phyloP scores from a whole-genome alignment of 1,140 invertebrate genomes.

The Atta texana region DNA sequence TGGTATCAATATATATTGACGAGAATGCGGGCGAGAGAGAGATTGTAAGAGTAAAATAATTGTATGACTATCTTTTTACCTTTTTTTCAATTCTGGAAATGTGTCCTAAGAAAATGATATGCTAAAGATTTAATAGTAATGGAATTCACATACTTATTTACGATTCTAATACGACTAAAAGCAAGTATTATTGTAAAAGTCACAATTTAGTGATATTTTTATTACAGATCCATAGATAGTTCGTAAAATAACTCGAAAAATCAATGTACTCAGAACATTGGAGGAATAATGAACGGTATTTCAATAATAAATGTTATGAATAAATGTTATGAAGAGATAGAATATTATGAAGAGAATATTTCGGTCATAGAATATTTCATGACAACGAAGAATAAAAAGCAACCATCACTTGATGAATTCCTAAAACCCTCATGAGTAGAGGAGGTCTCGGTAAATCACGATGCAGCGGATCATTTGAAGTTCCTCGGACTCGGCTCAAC shows the following conservation, averaged over 20 bases:
- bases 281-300: background rate
- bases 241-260: background rate
- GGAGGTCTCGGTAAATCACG: conserved; percentile 72
- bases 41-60: conserved; percentile 22
- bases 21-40: background rate
- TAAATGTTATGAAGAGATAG: background rate
- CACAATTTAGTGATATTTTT: background rate
- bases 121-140: background rate
- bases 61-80: background rate
- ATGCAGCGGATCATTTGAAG: conserved; percentile 69
- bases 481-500: conserved; percentile 49
- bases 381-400: conserved; percentile 24
- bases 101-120: background rate
- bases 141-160: background rate
- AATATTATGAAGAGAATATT: conserved; percentile 37
- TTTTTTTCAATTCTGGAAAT: background rate
- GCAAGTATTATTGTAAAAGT: background rate
- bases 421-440: conserved; percentile 35
- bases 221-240: background rate
- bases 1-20: conserved; percentile 38
- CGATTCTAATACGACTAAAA: no score
- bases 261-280: conserved; percentile 4
- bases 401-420: conserved; percentile 52
- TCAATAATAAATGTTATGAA: no score
- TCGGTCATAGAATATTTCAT: conserved; percentile 30